Conservation (phyloP, 2,797 vertebrate genomes). For the Manis pentadactyla region DNA sequence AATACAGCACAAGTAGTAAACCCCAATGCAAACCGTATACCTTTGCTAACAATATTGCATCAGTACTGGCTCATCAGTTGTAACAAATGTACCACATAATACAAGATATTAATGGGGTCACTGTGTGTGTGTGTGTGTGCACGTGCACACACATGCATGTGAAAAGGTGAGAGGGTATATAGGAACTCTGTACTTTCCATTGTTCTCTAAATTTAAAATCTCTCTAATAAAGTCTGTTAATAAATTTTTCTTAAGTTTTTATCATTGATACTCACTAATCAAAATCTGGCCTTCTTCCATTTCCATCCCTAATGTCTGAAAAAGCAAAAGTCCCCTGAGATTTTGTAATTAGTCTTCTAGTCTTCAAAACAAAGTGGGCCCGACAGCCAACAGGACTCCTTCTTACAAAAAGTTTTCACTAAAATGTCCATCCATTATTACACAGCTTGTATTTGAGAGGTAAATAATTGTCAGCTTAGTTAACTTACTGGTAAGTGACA, state of each 20-base stretch:
- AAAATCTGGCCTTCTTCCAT: background rate
- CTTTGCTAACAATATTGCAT: background rate
- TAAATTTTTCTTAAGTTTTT: background rate
- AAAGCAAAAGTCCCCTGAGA: background rate
- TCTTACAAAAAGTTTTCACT: background rate
- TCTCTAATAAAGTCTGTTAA: background rate
- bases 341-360: background rate
- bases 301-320: background rate
- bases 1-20: background rate
- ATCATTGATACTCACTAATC: background rate
- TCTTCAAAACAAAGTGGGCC: background rate
- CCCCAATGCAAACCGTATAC: background rate
- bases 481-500: background rate
- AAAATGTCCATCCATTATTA: background rate
- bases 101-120: background rate
- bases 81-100: background rate
- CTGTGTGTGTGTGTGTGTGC: background rate
- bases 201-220: constrained; percentile 3
- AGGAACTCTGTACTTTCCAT: background rate
- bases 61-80: background rate
- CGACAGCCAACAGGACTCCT: background rate
- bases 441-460: background rate
- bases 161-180: background rate
- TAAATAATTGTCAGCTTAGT: background rate
- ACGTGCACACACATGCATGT: no score